Evolutionary conservation across 2,113 vertebrate genomes (phyloP).

Genomic region (Atractosteus spatula): DNA sequence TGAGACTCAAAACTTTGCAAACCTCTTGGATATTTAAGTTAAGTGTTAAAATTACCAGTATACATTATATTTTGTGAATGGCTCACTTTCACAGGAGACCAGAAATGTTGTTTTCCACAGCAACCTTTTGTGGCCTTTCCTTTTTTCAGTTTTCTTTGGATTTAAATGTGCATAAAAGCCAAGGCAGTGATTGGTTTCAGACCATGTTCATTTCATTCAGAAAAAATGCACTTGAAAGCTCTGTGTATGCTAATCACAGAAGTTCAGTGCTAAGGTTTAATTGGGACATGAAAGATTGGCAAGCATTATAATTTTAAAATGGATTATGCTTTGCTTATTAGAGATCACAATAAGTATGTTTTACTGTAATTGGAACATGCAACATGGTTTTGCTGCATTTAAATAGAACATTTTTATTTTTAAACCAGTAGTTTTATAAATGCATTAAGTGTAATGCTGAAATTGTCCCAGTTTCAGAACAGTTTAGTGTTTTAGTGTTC

Average conservation of each 20-base stretch:
- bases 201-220: constrained; percentile 36
- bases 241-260: constrained; percentile 50
- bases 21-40: constrained; percentile 36
- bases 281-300: constrained; percentile 51
- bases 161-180: constrained; percentile 50
- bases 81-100: constrained; percentile 45
- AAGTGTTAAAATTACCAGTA: constrained; percentile 48
- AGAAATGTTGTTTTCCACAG: constrained; percentile 36
- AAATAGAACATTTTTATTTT: too few relatives aligned
- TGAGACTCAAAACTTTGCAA: too few relatives aligned
- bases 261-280: constrained; percentile 59
- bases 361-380: constrained; percentile 28
- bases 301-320: constrained; percentile 53
- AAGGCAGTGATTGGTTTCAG: constrained; percentile 36
- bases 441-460: too few relatives aligned
- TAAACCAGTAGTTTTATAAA: too few relatives aligned
- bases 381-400: too few relatives aligned
- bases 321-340: constrained; percentile 60
- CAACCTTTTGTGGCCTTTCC: constrained; percentile 33
- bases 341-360: constrained; percentile 41
- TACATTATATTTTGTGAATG: constrained; percentile 30
- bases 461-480: too few relatives aligned
- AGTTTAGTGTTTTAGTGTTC: too few relatives aligned
- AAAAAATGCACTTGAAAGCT: constrained; percentile 34
- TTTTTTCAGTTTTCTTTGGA: constrained; percentile 22